Percentiles rank a stretch among this genome's conserved stretches.
phyloP scores from a whole-genome alignment of 2,113 vertebrate species.

The Salvelinus fontinalis region DNA sequence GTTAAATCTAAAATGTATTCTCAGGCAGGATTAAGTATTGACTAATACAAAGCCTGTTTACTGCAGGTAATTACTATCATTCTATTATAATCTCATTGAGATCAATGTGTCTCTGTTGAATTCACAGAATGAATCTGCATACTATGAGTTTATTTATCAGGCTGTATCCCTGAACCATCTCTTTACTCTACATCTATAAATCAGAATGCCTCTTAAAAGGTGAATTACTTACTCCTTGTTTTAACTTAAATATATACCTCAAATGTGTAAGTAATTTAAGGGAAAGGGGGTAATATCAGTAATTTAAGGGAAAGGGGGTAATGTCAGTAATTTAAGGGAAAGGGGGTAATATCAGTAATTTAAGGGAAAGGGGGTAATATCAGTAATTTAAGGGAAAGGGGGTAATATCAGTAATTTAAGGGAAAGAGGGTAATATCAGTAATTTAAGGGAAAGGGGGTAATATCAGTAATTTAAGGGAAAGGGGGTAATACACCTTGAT shows the following conservation, averaged over 20 bases:
- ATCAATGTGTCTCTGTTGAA: neutral
- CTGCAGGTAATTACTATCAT: neutral
- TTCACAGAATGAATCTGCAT: neutral
- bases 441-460: too few relatives aligned
- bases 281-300: too few relatives aligned
- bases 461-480: too few relatives aligned
- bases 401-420: too few relatives aligned
- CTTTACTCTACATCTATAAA: neutral
- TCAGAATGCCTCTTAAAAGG: neutral
- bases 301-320: too few relatives aligned
- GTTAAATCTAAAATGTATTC: neutral
- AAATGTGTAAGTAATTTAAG: too few relatives aligned
- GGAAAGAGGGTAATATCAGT: too few relatives aligned
- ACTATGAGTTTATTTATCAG: neutral
- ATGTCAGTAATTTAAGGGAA: too few relatives aligned
- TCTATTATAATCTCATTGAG: neutral
- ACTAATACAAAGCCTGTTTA: constrained; percentile 6
- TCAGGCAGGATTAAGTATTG: constrained; percentile 3
- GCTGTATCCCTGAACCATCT: neutral
- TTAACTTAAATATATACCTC: neutral
- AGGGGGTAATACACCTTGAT: neutral
- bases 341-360: too few relatives aligned
- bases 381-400: too few relatives aligned
- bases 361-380: too few relatives aligned
- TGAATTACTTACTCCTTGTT: neutral